Evolutionary conservation across 2,888 invertebrate genomes (phyloP).

Genomic region (Philhelius pedissequus): DNA sequence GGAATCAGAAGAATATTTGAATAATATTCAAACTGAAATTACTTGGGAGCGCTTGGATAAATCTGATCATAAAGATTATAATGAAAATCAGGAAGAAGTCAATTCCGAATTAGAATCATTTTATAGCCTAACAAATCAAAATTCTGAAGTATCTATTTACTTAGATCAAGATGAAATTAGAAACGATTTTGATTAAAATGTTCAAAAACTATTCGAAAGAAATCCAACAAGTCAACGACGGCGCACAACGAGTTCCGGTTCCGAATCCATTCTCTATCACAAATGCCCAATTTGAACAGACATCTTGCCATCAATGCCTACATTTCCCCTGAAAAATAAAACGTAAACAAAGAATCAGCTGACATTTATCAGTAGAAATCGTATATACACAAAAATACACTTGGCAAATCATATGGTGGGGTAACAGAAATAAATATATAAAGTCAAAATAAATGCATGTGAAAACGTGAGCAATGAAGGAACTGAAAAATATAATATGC

Average conservation of each 20-base stretch:
- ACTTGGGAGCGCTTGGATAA: no score
- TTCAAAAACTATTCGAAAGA: neutral
- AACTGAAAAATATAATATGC: slow-evolving; percentile 34
- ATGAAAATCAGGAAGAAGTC: neutral
- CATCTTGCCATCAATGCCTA: slow-evolving; percentile 30
- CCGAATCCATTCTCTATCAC: neutral
- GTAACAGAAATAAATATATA: slow-evolving; percentile 32
- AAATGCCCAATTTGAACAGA: slow-evolving; percentile 9
- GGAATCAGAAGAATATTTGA: no score
- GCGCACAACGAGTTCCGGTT: slow-evolving; percentile 18
- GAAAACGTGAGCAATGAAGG: slow-evolving; percentile 30
- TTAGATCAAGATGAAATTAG: neutral
- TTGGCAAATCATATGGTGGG: slow-evolving; percentile 52
- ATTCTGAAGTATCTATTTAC: neutral
- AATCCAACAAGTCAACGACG: neutral
- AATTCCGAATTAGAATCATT: slow-evolving; percentile 1
- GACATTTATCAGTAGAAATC: slow-evolving; percentile 28
- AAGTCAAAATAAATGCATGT: slow-evolving; percentile 12
- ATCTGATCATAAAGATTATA: no score
- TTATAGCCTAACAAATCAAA: slow-evolving; percentile 23
- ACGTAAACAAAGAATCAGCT: slow-evolving; percentile 67
- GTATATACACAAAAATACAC: slow-evolving; percentile 23
- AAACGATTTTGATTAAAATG: neutral
- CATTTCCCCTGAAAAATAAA: slow-evolving; percentile 59
- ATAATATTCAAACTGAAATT: no score